Evolutionary conservation across 2,113 vertebrate species (phyloP), one percentile per base, ranked within the genome.

Genomic region (Neolamprologus longior): DNA sequence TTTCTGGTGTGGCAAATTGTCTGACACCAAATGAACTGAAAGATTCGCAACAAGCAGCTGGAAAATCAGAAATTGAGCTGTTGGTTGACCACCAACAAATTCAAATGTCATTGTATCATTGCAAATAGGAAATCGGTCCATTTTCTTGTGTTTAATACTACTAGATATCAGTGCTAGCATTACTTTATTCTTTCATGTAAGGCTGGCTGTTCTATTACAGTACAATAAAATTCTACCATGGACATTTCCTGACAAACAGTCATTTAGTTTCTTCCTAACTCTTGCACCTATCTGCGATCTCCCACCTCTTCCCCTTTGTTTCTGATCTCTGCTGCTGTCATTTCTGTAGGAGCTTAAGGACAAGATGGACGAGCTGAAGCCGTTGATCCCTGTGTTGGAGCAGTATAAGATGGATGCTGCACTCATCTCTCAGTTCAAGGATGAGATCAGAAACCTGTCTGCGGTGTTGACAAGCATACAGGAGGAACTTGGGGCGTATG

Each of bases 331-430:
- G 24, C 55, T 31, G 28, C 83, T 54, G 61, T 87, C 79, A 10
- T 84, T 73, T 87, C 53, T 90, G 89, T 92, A 99, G 99, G 98
- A 99, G 91, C 90, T 99, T 89, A 98, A 98, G 88, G 99, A 99
- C 92, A 98, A 98, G 91, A 99, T 99, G 99, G 98, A 99, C 12
- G 98, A 99, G 90, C 97, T 99, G 68, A 96, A 98, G 92, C 98
- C 98, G 19, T 88, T 99, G 95, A 99, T 99, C 89, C 99, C 99
- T 0, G 98, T 99, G 83, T 94, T 99, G 93, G 99, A 99, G 92
- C 99, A 99, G 94, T 99, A 99, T 94, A 99, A 99, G 96, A 99
- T 98, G 31, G 99, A 99, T 80, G 98, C 98, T 79, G 98, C 97
- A 82, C 94, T 99, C 88, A 99, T 99, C 94, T 98, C 97, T 19